These are phyloP conservation scores for Bilobella aurantiaca DNA, from an alignment of 1,140 invertebrate species.

Conservation along the genomic window DNA sequence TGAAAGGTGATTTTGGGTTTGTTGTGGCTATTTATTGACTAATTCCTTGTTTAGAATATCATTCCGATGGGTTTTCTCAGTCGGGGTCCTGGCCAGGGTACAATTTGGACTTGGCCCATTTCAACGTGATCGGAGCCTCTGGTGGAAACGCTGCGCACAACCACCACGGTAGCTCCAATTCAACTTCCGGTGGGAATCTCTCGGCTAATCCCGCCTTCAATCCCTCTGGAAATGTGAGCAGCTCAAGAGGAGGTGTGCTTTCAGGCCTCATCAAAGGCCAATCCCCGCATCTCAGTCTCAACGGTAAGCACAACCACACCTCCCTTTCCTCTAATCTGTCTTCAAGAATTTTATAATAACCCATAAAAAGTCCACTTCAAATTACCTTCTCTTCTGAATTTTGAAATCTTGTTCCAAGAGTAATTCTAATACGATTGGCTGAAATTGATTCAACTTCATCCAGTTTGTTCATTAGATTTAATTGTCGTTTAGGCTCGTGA, in stretches of 20 bases:
- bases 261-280: not conserved
- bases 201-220: not conserved
- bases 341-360: too few species aligned
- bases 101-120: not conserved
- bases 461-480: too few species aligned
- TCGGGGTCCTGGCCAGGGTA: not conserved
- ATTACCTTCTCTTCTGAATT: not conserved
- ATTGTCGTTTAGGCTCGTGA: too few species aligned
- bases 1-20: too few species aligned
- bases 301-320: not conserved
- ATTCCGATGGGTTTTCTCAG: not conserved
- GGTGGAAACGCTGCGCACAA: not conserved
- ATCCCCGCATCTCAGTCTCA: not conserved
- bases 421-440: too few species aligned
- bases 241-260: not conserved
- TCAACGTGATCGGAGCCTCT: not conserved
- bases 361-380: not conserved
- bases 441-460: too few species aligned
- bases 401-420: too few species aligned
- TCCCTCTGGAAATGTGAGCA: not conserved
- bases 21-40: too few species aligned
- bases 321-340: not conserved
- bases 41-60: not conserved
- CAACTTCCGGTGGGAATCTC: not conserved
- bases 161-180: not conserved